phyloP scores from a whole-genome alignment of 2,888 invertebrate species.

The Cybosia mesomella region DNA sequence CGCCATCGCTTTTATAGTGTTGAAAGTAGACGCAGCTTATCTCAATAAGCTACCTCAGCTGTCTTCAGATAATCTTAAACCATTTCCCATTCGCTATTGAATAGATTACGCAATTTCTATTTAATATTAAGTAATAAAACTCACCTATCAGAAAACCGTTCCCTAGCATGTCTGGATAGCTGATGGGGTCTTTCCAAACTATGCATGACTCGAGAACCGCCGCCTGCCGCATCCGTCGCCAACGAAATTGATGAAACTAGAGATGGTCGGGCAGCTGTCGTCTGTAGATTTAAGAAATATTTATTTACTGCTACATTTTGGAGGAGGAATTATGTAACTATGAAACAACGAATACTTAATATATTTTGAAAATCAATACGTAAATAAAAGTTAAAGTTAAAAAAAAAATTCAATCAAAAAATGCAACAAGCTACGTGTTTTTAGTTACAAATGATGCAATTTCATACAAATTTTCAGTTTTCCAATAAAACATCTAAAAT shows the following conservation, averaged over 20 bases:
- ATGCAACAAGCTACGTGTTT: not conserved
- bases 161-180: conserved; percentile 77
- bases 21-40: too few relatives aligned
- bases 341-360: too few relatives aligned
- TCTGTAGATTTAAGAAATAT: conserved; percentile 53
- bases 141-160: conserved; percentile 82
- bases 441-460: not conserved
- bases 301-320: not conserved
- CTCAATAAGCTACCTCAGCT: too few relatives aligned
- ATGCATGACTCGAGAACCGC: conserved; percentile 72
- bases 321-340: not conserved
- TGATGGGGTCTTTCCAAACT: conserved; percentile 82
- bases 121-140: conserved; percentile 8
- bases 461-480: not conserved
- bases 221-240: conserved; percentile 75
- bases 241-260: conserved; percentile 83
- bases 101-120: too few relatives aligned
- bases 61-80: too few relatives aligned
- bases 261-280: conserved; percentile 78
- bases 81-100: too few relatives aligned
- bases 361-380: not conserved
- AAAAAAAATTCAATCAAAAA: not conserved
- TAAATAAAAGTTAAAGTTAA: not conserved
- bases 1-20: too few relatives aligned
- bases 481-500: not conserved